Percentiles rank a stretch among this genome's conserved stretches.
Conservation (phyloP, 2,888 invertebrate genomes). For the Oscheius sp. region DNA sequence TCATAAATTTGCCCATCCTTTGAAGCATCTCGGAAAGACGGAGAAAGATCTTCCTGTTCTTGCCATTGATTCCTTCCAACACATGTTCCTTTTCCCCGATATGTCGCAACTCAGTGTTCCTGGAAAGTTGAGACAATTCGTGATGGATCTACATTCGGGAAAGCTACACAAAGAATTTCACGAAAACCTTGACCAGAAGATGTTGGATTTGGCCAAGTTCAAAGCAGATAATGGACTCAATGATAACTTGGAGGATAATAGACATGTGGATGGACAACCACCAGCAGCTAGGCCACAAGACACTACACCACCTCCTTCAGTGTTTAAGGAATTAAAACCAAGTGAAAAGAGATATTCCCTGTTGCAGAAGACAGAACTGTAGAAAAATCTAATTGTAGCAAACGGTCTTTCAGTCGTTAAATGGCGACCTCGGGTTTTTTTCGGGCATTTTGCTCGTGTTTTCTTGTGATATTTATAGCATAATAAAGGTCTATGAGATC, state of each 20-base stretch:
- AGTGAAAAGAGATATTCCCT: slow-evolving; percentile 95
- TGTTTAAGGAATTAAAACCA: slow-evolving; percentile 94
- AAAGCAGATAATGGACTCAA: slow-evolving; percentile 53
- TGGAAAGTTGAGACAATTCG: slow-evolving; percentile 73
- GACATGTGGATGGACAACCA: slow-evolving; percentile 39
- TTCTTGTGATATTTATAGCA: slow-evolving; percentile 20
- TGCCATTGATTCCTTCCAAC: slow-evolving; percentile 97
- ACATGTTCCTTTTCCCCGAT: slow-evolving; percentile 95
- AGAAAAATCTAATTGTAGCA: background rate
- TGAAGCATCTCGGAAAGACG: slow-evolving; percentile 94
- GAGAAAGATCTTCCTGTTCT: slow-evolving; percentile 89
- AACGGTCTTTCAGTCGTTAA: slow-evolving; percentile 20
- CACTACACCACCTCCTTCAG: slow-evolving; percentile 74
- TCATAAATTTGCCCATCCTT: slow-evolving; percentile 91
- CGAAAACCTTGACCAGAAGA: slow-evolving; percentile 85
- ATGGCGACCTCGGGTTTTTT: slow-evolving; percentile 17
- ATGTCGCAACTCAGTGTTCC: slow-evolving; percentile 75
- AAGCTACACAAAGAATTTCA: slow-evolving; percentile 95
- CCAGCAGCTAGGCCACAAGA: slow-evolving; percentile 83
- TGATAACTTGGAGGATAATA: slow-evolving; percentile 34
- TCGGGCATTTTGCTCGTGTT: background rate
- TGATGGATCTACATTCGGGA: slow-evolving; percentile 91
- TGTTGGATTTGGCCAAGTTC: slow-evolving; percentile 64
- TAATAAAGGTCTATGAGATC: slow-evolving; percentile 3
- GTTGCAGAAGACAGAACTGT: slow-evolving; percentile 73